phyloP scores from a whole-genome alignment of 2,888 invertebrate genomes.

The Apeira syringaria region DNA sequence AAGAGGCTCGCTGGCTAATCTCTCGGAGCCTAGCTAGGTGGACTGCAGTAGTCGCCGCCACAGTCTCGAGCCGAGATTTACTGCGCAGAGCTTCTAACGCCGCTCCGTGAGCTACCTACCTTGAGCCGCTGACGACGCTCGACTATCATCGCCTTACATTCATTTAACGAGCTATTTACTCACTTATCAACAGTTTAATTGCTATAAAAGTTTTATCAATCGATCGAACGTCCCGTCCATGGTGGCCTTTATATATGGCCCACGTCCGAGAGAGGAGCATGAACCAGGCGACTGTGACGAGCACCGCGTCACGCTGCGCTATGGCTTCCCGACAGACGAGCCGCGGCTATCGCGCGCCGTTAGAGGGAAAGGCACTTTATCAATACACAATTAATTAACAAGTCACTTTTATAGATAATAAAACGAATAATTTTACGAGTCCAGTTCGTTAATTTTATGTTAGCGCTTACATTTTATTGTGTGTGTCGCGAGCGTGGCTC shows the following conservation, averaged over 20 bases:
- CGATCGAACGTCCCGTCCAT: slow-evolving; percentile 43
- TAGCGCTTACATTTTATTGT: slow-evolving; percentile 69
- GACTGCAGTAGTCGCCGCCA: slow-evolving; percentile 74
- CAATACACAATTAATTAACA: slow-evolving; percentile 81
- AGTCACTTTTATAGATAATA: slow-evolving; percentile 80
- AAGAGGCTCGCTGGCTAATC: slow-evolving; percentile 44
- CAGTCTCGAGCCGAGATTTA: slow-evolving; percentile 61
- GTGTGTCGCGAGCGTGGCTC: slow-evolving; percentile 53
- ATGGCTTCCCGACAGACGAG: slow-evolving; percentile 47
- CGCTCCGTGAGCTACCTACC: slow-evolving; percentile 39
- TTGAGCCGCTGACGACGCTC: slow-evolving; percentile 31
- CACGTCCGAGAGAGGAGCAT: slow-evolving; percentile 48
- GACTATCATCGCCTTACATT: slow-evolving; percentile 10
- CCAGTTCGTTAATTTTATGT: slow-evolving; percentile 75
- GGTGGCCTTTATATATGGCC: slow-evolving; percentile 39
- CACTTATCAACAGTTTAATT: slow-evolving; percentile 17
- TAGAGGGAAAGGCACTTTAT: slow-evolving; percentile 65
- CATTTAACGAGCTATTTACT: slow-evolving; percentile 18
- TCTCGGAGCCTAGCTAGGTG: slow-evolving; percentile 70
- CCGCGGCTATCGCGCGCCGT: slow-evolving; percentile 38
- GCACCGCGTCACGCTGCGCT: slow-evolving; percentile 58
- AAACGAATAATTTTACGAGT: slow-evolving; percentile 75
- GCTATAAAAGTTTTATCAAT: slow-evolving; percentile 27
- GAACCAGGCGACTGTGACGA: slow-evolving; percentile 55
- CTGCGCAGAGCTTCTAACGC: slow-evolving; percentile 52